phyloP scores from a whole-genome alignment of 1,140 invertebrate species.

The Procambarus clarkii region DNA sequence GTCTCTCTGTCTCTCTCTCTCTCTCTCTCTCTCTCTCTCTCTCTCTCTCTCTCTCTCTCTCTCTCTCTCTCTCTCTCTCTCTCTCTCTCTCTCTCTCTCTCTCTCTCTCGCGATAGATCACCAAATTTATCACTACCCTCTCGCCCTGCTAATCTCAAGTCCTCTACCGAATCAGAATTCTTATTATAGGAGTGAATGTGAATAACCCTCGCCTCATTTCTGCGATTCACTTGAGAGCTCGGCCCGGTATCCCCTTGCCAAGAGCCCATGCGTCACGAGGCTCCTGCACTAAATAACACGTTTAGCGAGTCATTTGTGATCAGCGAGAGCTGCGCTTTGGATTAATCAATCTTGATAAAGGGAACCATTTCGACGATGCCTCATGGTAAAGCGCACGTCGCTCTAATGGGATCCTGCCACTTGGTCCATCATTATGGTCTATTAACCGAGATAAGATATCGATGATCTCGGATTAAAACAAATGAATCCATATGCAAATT shows the following conservation, averaged over 20 bases:
- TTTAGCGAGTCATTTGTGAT: neutral
- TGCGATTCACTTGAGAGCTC: neutral
- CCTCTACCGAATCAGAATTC: neutral
- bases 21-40: too few relatives aligned
- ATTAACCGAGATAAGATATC: constrained; percentile 42
- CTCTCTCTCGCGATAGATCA: too few relatives aligned
- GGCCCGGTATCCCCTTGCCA: neutral
- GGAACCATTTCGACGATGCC: neutral
- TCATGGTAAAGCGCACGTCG: neutral
- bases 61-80: too few relatives aligned
- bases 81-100: too few relatives aligned
- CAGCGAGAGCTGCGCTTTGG: neutral
- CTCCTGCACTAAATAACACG: neutral
- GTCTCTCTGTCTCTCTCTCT: too few relatives aligned
- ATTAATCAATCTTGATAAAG: neutral
- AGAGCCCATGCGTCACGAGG: neutral
- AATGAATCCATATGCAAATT: constrained; percentile 19
- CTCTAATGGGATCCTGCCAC: neutral
- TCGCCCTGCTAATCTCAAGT: neutral
- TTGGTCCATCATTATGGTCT: constrained; percentile 27
- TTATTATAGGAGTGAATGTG: neutral
- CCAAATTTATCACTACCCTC: neutral
- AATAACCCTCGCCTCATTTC: neutral
- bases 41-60: too few relatives aligned
- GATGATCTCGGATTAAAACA: constrained; percentile 19